Evolutionary conservation across 2,888 invertebrate genomes (phyloP).

Genomic region (Hypercompe scribonia): DNA sequence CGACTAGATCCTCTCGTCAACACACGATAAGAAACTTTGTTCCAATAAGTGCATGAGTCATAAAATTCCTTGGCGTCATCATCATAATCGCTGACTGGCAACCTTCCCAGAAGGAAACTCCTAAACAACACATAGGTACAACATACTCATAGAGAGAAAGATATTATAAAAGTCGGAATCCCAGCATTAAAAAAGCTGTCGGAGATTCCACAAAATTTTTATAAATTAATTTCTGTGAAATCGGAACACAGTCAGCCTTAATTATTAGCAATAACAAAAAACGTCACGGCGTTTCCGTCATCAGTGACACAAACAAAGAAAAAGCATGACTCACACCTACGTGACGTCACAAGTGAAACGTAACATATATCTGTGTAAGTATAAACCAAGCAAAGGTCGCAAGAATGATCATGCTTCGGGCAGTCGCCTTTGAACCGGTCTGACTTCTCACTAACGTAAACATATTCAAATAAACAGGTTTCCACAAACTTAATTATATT

Average conservation of each 20-base stretch:
- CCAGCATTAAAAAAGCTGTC: neutral
- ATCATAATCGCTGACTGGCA: conserved; percentile 4
- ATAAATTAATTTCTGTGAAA: conserved; percentile 5
- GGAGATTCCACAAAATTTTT: conserved; percentile 13
- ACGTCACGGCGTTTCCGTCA: conserved; percentile 24
- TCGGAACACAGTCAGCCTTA: neutral
- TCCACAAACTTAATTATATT: conserved; percentile 43
- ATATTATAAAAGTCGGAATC: neutral
- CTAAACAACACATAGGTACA: conserved; percentile 3
- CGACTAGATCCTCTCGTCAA: no score
- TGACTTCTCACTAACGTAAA: conserved; percentile 17
- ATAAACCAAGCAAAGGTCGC: conserved; percentile 18
- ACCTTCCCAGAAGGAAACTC: neutral
- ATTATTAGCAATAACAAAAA: conserved; percentile 7
- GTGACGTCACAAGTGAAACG: conserved; percentile 19
- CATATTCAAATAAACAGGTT: conserved; percentile 39
- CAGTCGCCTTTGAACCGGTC: conserved; percentile 11
- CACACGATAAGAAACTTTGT: no score
- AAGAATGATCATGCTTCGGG: conserved; percentile 4
- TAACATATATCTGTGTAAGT: neutral
- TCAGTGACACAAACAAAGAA: conserved; percentile 12
- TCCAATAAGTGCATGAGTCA: no score
- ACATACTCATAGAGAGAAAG: no score
- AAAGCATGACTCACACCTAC: conserved; percentile 13
- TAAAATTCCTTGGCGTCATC: neutral